These are phyloP conservation scores for Herpetotheres cachinnans DNA, from an alignment of 2,113 vertebrate genomes.

Conservation along the genomic window DNA sequence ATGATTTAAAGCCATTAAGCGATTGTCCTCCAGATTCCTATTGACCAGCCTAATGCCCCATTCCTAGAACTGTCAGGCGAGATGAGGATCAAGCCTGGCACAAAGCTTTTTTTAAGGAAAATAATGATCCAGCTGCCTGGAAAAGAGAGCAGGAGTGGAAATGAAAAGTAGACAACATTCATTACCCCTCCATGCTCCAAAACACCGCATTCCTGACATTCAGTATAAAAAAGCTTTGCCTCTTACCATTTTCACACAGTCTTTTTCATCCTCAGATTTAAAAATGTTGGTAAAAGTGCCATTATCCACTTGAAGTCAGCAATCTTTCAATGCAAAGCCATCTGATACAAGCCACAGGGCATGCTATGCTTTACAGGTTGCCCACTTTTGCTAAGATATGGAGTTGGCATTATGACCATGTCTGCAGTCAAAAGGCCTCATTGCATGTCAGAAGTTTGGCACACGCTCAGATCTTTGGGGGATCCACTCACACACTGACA, in stretches of 20 bases:
- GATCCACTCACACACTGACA: fast-evolving
- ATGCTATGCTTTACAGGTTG: neutral
- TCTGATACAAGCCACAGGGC: neutral
- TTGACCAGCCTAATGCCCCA: neutral
- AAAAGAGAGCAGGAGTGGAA: neutral
- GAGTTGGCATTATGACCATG: neutral
- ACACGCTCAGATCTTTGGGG: neutral
- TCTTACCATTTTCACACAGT: neutral
- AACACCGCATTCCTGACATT: neutral
- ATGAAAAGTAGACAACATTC: neutral
- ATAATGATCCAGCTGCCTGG: neutral
- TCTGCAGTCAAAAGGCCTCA: neutral
- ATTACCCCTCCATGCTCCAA: neutral
- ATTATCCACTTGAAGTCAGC: neutral
- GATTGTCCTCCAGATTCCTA: neutral
- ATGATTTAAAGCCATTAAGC: neutral
- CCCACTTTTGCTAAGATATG: neutral
- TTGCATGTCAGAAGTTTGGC: neutral
- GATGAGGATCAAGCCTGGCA: neutral
- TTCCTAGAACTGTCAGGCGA: conserved; percentile 7
- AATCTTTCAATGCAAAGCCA: neutral
- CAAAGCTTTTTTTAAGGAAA: neutral
- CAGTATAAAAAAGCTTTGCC: neutral
- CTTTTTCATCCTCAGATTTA: neutral
- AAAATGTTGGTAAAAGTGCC: neutral